A percentile compares a stretch with the other conserved stretches of the same genome.
phyloP scores from a whole-genome alignment of 35 echinoderm and acorn worm species.

The Lytechinus pictus region DNA sequence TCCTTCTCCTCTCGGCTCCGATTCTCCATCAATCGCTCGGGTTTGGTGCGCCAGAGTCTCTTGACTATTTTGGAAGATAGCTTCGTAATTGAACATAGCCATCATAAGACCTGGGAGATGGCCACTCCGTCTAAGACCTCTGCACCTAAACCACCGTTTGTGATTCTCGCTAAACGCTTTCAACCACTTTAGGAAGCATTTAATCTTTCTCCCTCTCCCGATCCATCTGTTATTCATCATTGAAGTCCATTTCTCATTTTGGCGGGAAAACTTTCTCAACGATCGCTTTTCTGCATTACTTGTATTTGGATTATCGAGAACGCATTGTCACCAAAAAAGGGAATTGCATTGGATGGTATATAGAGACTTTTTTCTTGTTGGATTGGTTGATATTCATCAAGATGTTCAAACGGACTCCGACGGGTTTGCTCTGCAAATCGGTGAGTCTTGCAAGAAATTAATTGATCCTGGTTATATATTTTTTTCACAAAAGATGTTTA shows the following conservation, averaged over 20 bases:
- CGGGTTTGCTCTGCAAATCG: neutral
- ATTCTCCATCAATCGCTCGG: neutral
- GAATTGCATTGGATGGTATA: neutral
- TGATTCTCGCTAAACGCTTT: neutral
- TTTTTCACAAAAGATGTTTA: too few species aligned
- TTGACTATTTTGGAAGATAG: neutral
- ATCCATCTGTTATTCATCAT: neutral
- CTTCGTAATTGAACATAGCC: neutral
- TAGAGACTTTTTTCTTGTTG: neutral
- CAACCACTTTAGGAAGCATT: neutral
- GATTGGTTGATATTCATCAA: neutral
- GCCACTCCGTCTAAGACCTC: neutral
- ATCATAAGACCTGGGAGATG: neutral
- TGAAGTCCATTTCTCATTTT: neutral
- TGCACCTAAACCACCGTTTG: neutral
- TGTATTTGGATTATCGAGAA: neutral
- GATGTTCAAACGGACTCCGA: neutral
- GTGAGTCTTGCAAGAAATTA: neutral
- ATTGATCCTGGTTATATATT: neutral
- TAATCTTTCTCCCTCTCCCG: neutral
- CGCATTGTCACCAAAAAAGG: neutral
- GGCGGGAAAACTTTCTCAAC: neutral
- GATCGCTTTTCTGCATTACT: neutral
- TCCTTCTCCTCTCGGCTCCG: neutral
- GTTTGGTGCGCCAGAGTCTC: neutral